A percentile compares a stretch with the other conserved stretches of the same genome.
Evolutionary conservation across 2,888 invertebrate genomes (phyloP).

Genomic region (Eristalis tenax): DNA sequence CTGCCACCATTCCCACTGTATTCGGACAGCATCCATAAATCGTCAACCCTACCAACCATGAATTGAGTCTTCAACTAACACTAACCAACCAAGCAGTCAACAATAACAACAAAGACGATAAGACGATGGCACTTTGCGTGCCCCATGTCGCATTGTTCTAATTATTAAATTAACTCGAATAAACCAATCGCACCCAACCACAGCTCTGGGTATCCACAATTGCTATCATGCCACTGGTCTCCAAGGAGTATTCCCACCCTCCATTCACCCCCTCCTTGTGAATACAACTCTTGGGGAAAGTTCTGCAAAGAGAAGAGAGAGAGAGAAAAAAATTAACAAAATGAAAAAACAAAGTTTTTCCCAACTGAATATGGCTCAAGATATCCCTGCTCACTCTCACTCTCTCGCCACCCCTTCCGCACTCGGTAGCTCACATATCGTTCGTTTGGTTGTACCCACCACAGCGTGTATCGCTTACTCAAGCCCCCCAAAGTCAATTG

Average conservation of each 20-base stretch:
- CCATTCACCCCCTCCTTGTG: neutral
- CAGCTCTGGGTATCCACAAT: neutral
- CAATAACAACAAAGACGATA: neutral
- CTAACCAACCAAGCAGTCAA: neutral
- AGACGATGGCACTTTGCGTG: neutral
- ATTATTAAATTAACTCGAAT: conserved; percentile 68
- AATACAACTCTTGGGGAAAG: conserved; percentile 46
- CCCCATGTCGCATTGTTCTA: conserved; percentile 50
- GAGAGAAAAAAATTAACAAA: conserved; percentile 41
- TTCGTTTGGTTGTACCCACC: neutral
- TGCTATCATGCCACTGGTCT: conserved; percentile 29
- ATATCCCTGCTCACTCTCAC: neutral
- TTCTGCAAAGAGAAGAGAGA: neutral
- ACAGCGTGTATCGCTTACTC: conserved; percentile 38
- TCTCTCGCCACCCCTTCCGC: neutral
- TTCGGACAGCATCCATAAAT: conserved; percentile 55
- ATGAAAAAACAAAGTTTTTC: conserved; percentile 66
- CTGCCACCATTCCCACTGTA: conserved; percentile 28
- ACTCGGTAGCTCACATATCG: conserved; percentile 20
- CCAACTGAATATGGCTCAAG: conserved; percentile 41
- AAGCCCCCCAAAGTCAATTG: conserved; percentile 63
- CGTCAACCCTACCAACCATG: conserved; percentile 55
- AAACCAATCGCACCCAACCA: conserved; percentile 50
- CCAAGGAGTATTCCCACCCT: conserved; percentile 32
- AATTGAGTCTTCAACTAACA: conserved; percentile 28